Percentiles rank a stretch among this genome's conserved stretches.
These are phyloP conservation scores for Acleris holmiana DNA, from an alignment of 2,888 invertebrate genomes.

Conservation along the genomic window DNA sequence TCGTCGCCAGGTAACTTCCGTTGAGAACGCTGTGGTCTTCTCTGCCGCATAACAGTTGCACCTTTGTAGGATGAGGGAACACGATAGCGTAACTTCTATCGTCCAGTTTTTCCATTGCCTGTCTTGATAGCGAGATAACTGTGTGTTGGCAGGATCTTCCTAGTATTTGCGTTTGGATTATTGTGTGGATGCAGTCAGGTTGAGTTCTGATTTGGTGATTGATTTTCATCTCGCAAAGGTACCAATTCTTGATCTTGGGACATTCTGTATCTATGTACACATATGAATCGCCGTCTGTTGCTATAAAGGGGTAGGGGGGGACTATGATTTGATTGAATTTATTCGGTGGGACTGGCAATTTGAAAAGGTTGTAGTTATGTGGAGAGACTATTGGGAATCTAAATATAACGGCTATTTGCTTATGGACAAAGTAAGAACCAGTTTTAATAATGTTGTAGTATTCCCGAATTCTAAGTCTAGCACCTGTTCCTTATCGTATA, in stretches of 20 bases:
- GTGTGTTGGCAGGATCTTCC: background rate
- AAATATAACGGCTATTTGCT: background rate
- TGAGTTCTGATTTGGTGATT: background rate
- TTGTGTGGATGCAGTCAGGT: background rate
- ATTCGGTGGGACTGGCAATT: background rate
- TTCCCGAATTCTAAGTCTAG: constrained; percentile 2
- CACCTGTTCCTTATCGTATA: background rate
- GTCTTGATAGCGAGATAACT: background rate
- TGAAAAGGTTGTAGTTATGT: background rate
- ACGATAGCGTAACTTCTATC: background rate
- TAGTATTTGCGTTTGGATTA: background rate
- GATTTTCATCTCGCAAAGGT: background rate
- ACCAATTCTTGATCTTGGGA: background rate
- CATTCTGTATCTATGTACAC: constrained; percentile 12
- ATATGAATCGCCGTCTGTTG: constrained; percentile 1
- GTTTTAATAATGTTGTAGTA: background rate
- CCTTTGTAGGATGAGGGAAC: background rate
- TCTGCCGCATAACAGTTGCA: background rate
- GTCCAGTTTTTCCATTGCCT: constrained; percentile 1
- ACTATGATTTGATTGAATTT: background rate
- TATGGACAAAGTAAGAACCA: background rate
- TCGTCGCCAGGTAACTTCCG: constrained; percentile 1
- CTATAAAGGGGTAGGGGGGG: background rate
- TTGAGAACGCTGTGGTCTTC: background rate
- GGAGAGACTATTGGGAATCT: constrained; percentile 2